Conservation (phyloP, 1,140 invertebrate genomes). For the Maniola jurtina region DNA sequence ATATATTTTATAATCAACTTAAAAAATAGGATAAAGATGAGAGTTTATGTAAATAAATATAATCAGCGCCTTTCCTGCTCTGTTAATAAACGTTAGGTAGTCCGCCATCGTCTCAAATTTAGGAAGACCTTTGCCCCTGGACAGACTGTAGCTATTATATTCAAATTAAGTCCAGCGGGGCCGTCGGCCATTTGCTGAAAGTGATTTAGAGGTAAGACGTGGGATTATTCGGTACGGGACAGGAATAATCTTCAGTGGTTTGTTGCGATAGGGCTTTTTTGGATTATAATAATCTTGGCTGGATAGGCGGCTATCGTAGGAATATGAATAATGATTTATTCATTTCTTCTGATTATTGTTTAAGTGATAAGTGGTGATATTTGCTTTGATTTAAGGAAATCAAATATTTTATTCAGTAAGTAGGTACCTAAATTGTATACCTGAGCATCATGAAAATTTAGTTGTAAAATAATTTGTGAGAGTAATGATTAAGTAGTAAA, state of each 20-base stretch:
- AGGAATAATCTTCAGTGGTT: constrained; percentile 31
- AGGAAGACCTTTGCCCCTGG: constrained; percentile 31
- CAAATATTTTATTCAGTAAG: too few relatives aligned
- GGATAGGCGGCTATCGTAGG: not conserved
- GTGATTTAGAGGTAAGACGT: constrained; percentile 47
- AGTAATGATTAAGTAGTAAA: too few relatives aligned
- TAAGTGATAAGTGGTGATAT: too few relatives aligned
- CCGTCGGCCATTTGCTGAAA: constrained; percentile 34
- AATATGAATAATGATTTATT: not conserved
- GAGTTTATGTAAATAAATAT: constrained; percentile 12
- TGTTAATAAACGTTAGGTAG: constrained; percentile 41
- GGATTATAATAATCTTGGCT: constrained; percentile 8
- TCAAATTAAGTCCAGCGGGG: constrained; percentile 46
- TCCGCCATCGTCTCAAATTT: constrained; percentile 32
- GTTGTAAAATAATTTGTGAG: too few relatives aligned
- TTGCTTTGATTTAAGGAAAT: too few relatives aligned
- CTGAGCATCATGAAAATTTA: too few relatives aligned
- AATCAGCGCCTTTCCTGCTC: constrained; percentile 36
- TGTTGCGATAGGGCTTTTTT: constrained; percentile 27
- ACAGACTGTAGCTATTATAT: constrained; percentile 36
- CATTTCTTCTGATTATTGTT: not conserved
- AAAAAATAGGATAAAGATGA: too few relatives aligned
- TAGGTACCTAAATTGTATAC: too few relatives aligned
- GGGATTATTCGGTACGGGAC: constrained; percentile 32
- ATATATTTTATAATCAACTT: too few relatives aligned